These are phyloP conservation scores for Cryptocheilus praepositus DNA, from an alignment of 2,888 invertebrate species.

Conservation along the genomic window DNA sequence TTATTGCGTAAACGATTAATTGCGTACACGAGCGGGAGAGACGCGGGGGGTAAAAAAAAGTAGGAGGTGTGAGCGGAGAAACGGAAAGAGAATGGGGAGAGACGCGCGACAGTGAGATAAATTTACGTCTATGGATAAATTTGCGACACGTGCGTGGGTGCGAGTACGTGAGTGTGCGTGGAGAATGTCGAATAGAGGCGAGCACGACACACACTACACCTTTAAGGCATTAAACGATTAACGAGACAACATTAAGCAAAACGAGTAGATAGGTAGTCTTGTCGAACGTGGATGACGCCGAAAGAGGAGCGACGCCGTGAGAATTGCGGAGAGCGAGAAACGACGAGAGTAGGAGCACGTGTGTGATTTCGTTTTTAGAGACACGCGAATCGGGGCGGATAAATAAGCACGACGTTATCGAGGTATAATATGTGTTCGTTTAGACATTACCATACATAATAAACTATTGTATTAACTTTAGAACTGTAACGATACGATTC, in stretches of 20 bases:
- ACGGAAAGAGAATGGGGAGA: slow-evolving; percentile 6
- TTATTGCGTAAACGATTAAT: slow-evolving; percentile 18
- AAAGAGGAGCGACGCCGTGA: neutral
- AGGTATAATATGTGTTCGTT: slow-evolving; percentile 73
- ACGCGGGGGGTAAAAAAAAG: no score
- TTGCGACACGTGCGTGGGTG: slow-evolving; percentile 14
- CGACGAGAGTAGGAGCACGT: slow-evolving; percentile 15
- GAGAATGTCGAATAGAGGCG: neutral
- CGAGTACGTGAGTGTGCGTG: slow-evolving; percentile 4
- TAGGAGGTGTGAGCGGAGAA: neutral
- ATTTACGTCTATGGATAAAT: no score
- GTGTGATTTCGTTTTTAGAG: slow-evolving; percentile 15
- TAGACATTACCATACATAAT: slow-evolving; percentile 69
- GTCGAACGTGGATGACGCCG: slow-evolving; percentile 20
- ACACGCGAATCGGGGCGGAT: slow-evolving; percentile 26
- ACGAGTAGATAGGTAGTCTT: slow-evolving; percentile 50
- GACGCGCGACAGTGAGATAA: slow-evolving; percentile 19
- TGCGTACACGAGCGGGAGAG: no score
- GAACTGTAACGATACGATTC: slow-evolving; percentile 48
- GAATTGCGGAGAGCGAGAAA: slow-evolving; percentile 4
- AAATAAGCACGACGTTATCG: slow-evolving; percentile 65
- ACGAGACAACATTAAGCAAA: slow-evolving; percentile 39
- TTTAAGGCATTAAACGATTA: slow-evolving; percentile 37
- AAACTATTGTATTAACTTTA: slow-evolving; percentile 63
- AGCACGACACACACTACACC: slow-evolving; percentile 6